Base-by-base conservation (phyloP, 1,140 invertebrate species). In the Leucophenga varia region DNA sequence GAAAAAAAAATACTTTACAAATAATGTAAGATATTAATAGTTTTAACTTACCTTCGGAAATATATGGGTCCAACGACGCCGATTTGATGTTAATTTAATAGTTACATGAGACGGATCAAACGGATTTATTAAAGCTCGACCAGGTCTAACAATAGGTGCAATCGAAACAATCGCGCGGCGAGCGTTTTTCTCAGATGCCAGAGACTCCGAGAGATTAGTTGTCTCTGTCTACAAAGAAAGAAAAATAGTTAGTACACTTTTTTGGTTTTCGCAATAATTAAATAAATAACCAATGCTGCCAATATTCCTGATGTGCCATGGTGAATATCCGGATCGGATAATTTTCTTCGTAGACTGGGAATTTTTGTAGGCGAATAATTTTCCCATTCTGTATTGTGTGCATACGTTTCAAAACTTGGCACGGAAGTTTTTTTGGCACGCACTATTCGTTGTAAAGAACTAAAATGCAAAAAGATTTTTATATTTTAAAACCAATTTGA, bases 61-160 rank as follows among this genome's bases (percentile, higher is more conserved):
- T 49, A 97, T 97, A 74, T 99, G 96, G 5, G 95, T 97, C 97
- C 97, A 99, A 41, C 97, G 80, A 37, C 95, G 79, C 38, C 97
- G 80, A 77, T 98, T 98, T 37, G 95, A 97, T 1, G 96, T 98
- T 36, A 98, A 78, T 75, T 97, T 97, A 42, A 98, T 94, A 22
- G 93, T 94, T 44, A 97, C 93, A 69, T 96, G 91, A 0, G 93
- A 95, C 0, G 95, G 95, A 75, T 97, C 93, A 77, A 99, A 98
- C 1, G 97, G 97, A 79, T 98, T 98, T 47, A 98, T 92, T 7
- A 93, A 78, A 2, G 89, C 89, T 44, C 88, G 77, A 4, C 86
- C 86, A 0, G 86, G 85, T 12, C 86, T 75, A 22, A 82, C 79
- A 12, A 84, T 77, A 0, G 78, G 79, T 16, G 80, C 80, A 40